Conservation (phyloP, 2,113 vertebrate genomes). For the Verasper variegatus region DNA sequence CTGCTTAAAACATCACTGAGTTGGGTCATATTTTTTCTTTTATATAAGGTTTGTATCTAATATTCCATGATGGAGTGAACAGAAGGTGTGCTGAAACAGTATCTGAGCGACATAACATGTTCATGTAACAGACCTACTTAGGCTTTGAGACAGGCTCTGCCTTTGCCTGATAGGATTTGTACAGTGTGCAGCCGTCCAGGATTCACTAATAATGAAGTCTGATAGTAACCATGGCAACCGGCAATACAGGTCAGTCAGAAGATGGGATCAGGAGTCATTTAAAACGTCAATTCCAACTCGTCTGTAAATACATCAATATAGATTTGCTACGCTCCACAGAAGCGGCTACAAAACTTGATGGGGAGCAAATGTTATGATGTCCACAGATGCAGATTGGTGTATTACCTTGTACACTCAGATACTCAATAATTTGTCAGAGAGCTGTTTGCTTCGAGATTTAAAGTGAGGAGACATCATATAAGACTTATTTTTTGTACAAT, state of each 20-base stretch:
- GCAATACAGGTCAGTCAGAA: constrained; percentile 50
- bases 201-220: constrained; percentile 64
- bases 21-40: neutral
- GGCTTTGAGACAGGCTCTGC: constrained; percentile 21
- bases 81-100: constrained; percentile 1
- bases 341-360: constrained; percentile 9
- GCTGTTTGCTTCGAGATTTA: constrained; percentile 28
- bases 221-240: constrained; percentile 67
- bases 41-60: neutral
- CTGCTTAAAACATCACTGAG: neutral
- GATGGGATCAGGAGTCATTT: constrained; percentile 53
- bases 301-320: constrained; percentile 46
- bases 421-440: constrained; percentile 28
- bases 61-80: neutral
- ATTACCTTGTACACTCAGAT: constrained; percentile 8
- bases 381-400: constrained; percentile 30
- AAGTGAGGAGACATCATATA: constrained; percentile 25
- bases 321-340: constrained; percentile 38
- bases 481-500: neutral
- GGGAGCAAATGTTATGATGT: constrained; percentile 17
- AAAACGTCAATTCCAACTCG: constrained; percentile 44
- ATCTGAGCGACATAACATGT: constrained; percentile 16
- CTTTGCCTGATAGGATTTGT: constrained; percentile 17
- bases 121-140: constrained; percentile 22
- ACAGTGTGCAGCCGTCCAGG: constrained; percentile 35